Conservation (phyloP, 2,113 vertebrate genomes). For the Rhea pennata region DNA sequence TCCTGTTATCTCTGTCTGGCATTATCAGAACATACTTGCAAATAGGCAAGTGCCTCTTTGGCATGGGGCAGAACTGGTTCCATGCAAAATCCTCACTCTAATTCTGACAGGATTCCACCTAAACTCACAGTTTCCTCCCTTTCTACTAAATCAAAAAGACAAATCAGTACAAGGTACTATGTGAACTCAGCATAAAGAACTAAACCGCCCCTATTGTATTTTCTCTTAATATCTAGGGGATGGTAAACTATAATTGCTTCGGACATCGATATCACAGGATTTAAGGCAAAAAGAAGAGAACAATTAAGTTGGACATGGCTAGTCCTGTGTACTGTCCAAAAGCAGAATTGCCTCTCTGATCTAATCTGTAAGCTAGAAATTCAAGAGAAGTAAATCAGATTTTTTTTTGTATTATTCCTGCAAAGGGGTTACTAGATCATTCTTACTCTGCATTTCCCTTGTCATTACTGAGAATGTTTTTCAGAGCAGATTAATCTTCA, state of each 20-base stretch:
- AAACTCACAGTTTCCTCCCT: background rate
- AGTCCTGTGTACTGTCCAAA: background rate
- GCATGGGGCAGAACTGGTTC: background rate
- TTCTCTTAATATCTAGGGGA: background rate
- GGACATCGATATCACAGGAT: background rate
- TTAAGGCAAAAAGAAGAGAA: background rate
- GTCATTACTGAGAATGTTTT: background rate
- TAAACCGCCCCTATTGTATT: background rate
- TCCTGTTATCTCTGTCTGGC: background rate
- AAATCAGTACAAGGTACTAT: background rate
- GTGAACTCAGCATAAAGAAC: background rate
- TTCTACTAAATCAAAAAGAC: background rate
- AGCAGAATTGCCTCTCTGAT: background rate
- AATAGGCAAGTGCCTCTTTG: background rate
- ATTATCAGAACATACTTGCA: rapidly evolving
- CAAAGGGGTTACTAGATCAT: background rate
- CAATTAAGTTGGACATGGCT: background rate
- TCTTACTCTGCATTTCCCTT: background rate
- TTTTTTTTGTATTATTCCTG: background rate
- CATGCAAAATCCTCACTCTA: background rate
- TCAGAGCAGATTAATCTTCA: background rate
- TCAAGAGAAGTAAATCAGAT: background rate
- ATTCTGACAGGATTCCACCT: background rate
- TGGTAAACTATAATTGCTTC: background rate
- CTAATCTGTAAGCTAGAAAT: background rate